Conservation (phyloP, 2,888 invertebrate genomes). For the Exephanes ischioxanthus region DNA sequence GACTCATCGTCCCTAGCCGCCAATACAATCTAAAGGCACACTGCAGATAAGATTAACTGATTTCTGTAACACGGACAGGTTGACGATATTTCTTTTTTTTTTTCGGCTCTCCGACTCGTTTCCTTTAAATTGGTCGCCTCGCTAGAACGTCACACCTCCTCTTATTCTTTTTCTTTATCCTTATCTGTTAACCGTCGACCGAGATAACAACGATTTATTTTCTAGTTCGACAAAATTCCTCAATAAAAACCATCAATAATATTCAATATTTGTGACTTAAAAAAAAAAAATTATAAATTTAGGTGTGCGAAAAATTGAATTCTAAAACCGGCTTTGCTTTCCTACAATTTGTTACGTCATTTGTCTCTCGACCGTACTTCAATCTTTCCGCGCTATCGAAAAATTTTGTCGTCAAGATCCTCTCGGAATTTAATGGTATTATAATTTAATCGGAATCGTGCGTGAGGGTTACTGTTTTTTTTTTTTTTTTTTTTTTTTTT, state of each 20-base stretch:
- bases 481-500: conserved; percentile 19
- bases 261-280: neutral
- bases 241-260: neutral
- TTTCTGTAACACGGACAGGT: conserved; percentile 21
- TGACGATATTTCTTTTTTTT: conserved; percentile 43
- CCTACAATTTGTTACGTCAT: neutral
- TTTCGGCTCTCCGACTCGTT: neutral
- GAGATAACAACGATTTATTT: neutral
- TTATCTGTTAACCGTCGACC: neutral
- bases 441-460: conserved; percentile 8
- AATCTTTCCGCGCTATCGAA: neutral
- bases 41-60: conserved; percentile 35
- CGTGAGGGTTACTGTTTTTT: conserved; percentile 6
- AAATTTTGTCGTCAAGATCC: neutral
- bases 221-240: neutral
- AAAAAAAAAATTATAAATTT: neutral
- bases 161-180: neutral
- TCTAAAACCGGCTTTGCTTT: neutral
- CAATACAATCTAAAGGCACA: conserved; percentile 36
- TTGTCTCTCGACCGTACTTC: neutral
- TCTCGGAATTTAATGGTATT: neutral
- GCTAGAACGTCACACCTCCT: neutral
- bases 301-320: neutral
- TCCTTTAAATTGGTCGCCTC: conserved; percentile 18
- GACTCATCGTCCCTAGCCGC: neutral